Conservation (phyloP, 2,113 vertebrate genomes). For the Asarcornis scutulata region DNA sequence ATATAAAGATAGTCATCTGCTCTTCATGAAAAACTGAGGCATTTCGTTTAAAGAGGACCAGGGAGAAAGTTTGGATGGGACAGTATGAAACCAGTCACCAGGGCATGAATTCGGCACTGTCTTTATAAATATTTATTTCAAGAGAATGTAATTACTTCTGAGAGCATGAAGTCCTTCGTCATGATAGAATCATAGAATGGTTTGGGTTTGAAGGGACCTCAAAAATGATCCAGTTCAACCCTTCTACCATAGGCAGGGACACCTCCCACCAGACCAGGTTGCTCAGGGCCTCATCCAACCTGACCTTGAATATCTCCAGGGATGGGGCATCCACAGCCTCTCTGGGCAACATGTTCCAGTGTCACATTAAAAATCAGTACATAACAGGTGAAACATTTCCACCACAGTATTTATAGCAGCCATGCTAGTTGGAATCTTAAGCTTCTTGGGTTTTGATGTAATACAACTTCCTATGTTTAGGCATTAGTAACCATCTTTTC, state of each 20-base stretch:
- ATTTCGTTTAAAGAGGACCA: background rate
- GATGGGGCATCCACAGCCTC: too few species aligned
- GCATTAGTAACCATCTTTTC: background rate
- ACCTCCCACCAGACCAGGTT: too few species aligned
- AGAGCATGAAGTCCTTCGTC: background rate
- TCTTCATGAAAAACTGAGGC: background rate
- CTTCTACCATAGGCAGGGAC: too few species aligned
- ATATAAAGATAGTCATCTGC: background rate
- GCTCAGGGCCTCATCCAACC: too few species aligned
- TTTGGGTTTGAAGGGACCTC: too few species aligned
- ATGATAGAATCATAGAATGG: too few species aligned
- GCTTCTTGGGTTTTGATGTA: background rate
- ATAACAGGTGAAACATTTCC: background rate
- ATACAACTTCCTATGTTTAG: background rate
- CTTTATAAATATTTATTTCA: background rate
- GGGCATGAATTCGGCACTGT: background rate
- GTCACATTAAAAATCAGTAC: background rate
- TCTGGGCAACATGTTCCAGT: too few species aligned
- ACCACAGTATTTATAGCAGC: background rate
- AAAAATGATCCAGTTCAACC: too few species aligned
- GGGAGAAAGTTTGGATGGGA: background rate
- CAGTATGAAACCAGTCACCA: background rate
- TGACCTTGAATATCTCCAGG: too few species aligned
- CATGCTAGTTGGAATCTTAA: background rate
- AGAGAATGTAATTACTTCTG: background rate